Percentiles rank a stretch among this genome's conserved stretches.
Conservation (phyloP, 2,888 invertebrate genomes). For the Hermaeophaga mercurialis region DNA sequence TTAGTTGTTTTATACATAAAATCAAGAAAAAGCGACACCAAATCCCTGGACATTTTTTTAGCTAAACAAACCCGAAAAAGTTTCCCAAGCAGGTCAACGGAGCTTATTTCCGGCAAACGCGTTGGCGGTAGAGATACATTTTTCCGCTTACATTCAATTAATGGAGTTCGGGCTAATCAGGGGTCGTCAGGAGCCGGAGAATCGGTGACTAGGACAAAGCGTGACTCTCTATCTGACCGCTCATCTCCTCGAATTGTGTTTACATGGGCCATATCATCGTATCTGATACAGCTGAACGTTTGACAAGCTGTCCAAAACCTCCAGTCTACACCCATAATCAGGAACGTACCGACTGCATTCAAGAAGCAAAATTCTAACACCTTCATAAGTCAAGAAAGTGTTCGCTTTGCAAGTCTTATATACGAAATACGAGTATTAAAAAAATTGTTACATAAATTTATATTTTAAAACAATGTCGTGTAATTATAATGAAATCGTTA, state of each 20-base stretch:
- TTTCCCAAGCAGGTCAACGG: neutral
- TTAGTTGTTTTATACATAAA: no score
- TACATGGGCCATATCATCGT: slow-evolving; percentile 43
- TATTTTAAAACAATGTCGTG: no score
- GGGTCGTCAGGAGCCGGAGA: slow-evolving; percentile 35
- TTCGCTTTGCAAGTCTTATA: no score
- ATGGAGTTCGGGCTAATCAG: slow-evolving; percentile 18
- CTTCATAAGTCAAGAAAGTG: no score
- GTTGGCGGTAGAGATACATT: slow-evolving; percentile 11
- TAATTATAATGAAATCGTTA: no score
- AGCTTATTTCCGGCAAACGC: slow-evolving; percentile 6
- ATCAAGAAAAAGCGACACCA: no score
- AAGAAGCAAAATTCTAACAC: no score
- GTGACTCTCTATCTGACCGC: slow-evolving; percentile 41
- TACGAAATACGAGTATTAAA: no score
- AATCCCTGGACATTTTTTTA: no score
- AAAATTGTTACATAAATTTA: no score
- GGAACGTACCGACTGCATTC: slow-evolving; percentile 1
- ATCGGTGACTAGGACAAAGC: slow-evolving; percentile 41
- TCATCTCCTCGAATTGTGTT: slow-evolving; percentile 43
- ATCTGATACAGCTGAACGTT: slow-evolving; percentile 35
- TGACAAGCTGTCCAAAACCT: slow-evolving; percentile 29
- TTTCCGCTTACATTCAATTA: slow-evolving; percentile 17
- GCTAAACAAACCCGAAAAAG: no score
- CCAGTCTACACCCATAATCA: no score